These are phyloP conservation scores for Parnassius orleans DNA, from an alignment of 2,888 invertebrate species.

Conservation along the genomic window DNA sequence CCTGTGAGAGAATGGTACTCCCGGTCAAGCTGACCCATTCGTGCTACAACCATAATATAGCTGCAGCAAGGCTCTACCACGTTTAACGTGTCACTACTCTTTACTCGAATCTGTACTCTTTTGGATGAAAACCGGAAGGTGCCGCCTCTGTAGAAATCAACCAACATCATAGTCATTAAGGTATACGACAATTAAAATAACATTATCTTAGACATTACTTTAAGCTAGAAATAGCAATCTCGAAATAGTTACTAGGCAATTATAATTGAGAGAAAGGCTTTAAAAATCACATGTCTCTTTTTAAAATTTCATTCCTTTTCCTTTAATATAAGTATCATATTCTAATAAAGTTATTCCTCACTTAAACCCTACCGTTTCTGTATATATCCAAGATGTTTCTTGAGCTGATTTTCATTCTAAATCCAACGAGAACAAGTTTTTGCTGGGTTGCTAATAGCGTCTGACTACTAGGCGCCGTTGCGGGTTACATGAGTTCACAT, in stretches of 20 bases:
- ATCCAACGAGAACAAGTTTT: slow-evolving; percentile 27
- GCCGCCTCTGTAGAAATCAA: not conserved
- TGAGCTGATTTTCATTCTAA: slow-evolving; percentile 22
- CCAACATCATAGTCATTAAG: slow-evolving; percentile 1
- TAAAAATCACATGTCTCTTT: not conserved
- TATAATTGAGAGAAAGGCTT: slow-evolving; percentile 2
- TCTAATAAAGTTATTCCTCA: not conserved
- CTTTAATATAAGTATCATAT: not conserved
- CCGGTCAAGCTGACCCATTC: no score
- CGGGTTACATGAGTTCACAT: slow-evolving; percentile 24
- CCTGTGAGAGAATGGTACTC: no score
- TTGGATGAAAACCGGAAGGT: no score
- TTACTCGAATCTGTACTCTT: no score
- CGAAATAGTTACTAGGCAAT: slow-evolving; percentile 12
- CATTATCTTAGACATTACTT: not conserved
- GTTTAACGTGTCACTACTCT: no score
- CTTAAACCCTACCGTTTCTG: not conserved
- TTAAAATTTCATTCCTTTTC: not conserved
- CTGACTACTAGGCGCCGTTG: slow-evolving; percentile 23
- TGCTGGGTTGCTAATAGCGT: slow-evolving; percentile 27
- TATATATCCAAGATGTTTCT: slow-evolving; percentile 6
- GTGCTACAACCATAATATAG: no score
- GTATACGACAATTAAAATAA: slow-evolving; percentile 6
- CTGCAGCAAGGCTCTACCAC: no score
- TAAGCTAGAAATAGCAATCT: slow-evolving; percentile 16